Percentiles rank a stretch among this genome's conserved stretches.
These are phyloP conservation scores for Antechinus stuartii DNA, from an alignment of 2,113 vertebrate species.

Conservation along the genomic window DNA sequence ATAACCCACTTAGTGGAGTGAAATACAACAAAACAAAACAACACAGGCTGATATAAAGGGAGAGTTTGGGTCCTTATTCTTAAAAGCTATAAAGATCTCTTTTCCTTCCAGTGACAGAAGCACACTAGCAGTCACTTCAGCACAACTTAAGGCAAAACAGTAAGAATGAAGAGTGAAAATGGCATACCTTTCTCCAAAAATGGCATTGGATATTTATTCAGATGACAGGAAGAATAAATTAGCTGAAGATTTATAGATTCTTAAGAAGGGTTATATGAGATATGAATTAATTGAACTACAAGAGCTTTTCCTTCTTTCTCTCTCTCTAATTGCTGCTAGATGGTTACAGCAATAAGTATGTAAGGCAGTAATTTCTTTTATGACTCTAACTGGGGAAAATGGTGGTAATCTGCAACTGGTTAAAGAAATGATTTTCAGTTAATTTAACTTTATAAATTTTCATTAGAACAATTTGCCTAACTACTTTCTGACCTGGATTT, in stretches of 20 bases:
- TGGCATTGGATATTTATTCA: constrained; percentile 58
- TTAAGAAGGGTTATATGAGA: constrained; percentile 28
- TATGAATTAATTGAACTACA: constrained; percentile 62
- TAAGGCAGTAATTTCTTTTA: constrained; percentile 24
- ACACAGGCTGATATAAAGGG: constrained; percentile 45
- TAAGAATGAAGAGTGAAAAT: constrained; percentile 44
- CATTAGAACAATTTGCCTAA: not conserved
- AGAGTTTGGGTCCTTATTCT: constrained; percentile 37
- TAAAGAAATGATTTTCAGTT: constrained; percentile 30
- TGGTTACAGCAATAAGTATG: not conserved
- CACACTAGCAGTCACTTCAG: constrained; percentile 29
- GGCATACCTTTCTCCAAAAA: constrained; percentile 14
- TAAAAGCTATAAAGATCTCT: constrained; percentile 25
- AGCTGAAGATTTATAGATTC: constrained; percentile 47
- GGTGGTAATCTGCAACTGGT: not conserved
- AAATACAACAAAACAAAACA: constrained; percentile 39
- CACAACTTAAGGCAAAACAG: constrained; percentile 35
- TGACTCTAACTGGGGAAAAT: not conserved
- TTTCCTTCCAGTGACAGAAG: constrained; percentile 46
- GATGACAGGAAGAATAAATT: constrained; percentile 59
- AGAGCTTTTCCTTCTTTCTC: constrained; percentile 9
- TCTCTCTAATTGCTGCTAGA: constrained; percentile 29
- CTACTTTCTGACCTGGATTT: constrained; percentile 32
- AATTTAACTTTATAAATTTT: not conserved
- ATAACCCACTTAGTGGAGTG: constrained; percentile 53